Base-by-base conservation (phyloP, 2,888 invertebrate species). In the Acleris cristana region DNA sequence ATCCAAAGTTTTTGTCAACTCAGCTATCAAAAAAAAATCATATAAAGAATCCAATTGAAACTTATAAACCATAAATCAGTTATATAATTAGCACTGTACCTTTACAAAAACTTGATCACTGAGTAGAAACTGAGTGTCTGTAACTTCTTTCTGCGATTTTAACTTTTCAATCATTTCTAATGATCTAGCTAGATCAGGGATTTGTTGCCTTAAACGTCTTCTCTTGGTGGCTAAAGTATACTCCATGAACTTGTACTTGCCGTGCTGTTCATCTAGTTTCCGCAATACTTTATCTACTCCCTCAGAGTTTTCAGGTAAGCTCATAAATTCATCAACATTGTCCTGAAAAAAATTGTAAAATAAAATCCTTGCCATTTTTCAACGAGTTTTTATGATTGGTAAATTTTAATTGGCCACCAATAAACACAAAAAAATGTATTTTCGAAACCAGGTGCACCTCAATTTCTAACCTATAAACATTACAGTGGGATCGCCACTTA, bases 211-310 rank as follows among this genome's bases (percentile, higher is more conserved):
- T 68, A 99, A 92, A 86, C 98, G 95, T 79, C 96, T 95, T 74
- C 97, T 96, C 78, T 98, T 98, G 16, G 97, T 96, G 63, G 96
- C 94, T 73, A 99, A 94, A 86, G 98, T 98, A 78, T 95, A 96
- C 89, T 99, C 99, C 98, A 99, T 98, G 84, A 98, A 98, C 91
- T 99, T 98, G 87, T 99, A 99, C 94, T 99, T 99, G 69, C 96
- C 96, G 91, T 98, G 98, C 82, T 97, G 97, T 82, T 99, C 99
- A 84, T 99, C 99, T 69, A 99, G 92, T 79, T 94, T 95, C 79
- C 96, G 96, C 62, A 99, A 90, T 18, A 98, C 98, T 83, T 95
- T 95, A 78, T 99, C 98, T 3, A 96, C 97, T 71, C 96, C 95
- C 59, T 95, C 96, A 72, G 95, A 94, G 82, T 98, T 98, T 80